Base-by-base conservation (phyloP, 1,140 invertebrate species). In the Cyclargus thomasi region DNA sequence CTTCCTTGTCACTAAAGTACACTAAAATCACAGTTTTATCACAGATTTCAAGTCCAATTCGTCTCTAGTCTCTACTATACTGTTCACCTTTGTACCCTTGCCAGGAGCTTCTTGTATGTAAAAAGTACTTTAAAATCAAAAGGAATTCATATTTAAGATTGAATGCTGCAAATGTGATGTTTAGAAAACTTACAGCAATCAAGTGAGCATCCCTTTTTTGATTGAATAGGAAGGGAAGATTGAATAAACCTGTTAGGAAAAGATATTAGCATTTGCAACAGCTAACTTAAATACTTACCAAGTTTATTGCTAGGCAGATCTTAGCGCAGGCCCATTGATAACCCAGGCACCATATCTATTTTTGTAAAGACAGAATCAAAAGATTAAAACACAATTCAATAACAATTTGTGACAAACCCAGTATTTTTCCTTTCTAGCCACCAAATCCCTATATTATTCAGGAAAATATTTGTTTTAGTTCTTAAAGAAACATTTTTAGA, bases 361-460 rank as follows among this genome's bases (percentile, higher is more conserved):
- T 71, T 85, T 77, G 80, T 80, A 20, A 84, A 85, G 82, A 77
- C 76, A 88, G 81, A 88, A 85, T 86, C 83, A 85, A 77, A 77
- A 72, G 67, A 81, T 86, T 86, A 85, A 83, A 85, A 67, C 71
- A 53, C 62, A 47, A 67, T 67, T 53, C 14, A 53, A 64, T 16
- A 22, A 64, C 10, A 57, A 67, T 59, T 59, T 69, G 62, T 64
- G 68, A 71, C 64, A 65, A 59, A 64, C 64, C 68, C 68, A 67
- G 59, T 68, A 29, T 39, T 23, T 62, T 63, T 64, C 17, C 53
- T 65, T 65, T 57, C 21, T 36, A 23, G n/a, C 21, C 17, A n/a
- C 64, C 68, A 57, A 53, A 62, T 66, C 64, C 22, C 53, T 59
- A 22, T 47, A 47, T 16, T 0, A 47, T 47, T 47, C 10, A 11